These are phyloP conservation scores for Apostichopus californicus DNA, from an alignment of 35 echinoderm and acorn worm genomes.

Conservation along the genomic window DNA sequence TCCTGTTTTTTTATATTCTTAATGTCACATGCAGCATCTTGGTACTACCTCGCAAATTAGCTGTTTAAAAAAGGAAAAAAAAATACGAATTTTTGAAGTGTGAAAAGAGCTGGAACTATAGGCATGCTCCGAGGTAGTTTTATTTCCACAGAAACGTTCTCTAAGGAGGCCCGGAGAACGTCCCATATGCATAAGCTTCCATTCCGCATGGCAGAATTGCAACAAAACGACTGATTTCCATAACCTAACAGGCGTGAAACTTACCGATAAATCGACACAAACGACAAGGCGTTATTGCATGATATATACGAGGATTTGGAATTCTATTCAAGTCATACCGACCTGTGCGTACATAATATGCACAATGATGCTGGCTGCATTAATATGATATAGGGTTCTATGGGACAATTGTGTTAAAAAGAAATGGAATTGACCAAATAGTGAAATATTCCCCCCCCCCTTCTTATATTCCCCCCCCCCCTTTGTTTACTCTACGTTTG, in stretches of 20 bases:
- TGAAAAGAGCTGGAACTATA: neutral
- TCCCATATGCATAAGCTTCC: conserved; percentile 21
- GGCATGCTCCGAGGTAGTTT: neutral
- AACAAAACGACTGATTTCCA: conserved; percentile 44
- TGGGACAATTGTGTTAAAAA: too few species aligned
- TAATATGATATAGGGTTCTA: too few species aligned
- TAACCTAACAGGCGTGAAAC: conserved; percentile 43
- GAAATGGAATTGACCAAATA: too few species aligned
- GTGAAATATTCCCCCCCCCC: too few species aligned
- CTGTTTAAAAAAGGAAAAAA: conserved; percentile 6
- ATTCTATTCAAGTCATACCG: neutral
- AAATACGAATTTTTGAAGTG: neutral
- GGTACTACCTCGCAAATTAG: neutral
- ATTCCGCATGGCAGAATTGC: conserved; percentile 33
- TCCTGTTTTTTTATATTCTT: neutral
- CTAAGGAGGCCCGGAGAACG: neutral
- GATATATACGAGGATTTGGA: neutral
- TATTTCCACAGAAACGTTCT: neutral
- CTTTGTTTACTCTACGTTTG: too few species aligned
- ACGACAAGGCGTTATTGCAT: neutral
- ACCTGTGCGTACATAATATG: too few species aligned
- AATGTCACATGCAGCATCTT: neutral
- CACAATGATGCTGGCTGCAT: too few species aligned
- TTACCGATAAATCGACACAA: conserved; percentile 5
- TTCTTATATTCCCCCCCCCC: too few species aligned